Percentiles rank a stretch among this genome's conserved stretches.
These are phyloP conservation scores for Nasonia oneida DNA, from an alignment of 2,888 invertebrate species.

Conservation along the genomic window DNA sequence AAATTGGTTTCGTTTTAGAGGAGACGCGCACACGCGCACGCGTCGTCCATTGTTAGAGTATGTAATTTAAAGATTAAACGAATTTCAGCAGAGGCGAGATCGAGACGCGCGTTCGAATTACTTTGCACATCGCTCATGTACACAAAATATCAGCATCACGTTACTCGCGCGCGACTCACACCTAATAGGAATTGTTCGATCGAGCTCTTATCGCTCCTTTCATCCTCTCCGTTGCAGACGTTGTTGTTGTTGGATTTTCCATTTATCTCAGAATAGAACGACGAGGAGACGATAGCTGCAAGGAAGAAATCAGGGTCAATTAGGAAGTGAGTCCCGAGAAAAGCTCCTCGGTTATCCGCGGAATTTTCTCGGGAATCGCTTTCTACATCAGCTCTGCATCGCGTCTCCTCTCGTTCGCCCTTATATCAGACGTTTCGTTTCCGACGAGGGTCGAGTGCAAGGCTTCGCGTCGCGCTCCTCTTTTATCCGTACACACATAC, in stretches of 20 bases:
- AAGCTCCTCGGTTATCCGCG: background rate
- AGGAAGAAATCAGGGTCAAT: constrained; percentile 46
- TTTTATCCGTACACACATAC: background rate
- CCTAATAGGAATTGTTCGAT: background rate
- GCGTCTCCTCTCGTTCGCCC: constrained; percentile 4
- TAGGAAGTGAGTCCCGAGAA: constrained; percentile 34
- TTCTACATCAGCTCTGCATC: constrained; percentile 31
- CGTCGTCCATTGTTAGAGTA: constrained; percentile 43
- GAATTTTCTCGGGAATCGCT: background rate
- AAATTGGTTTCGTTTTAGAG: constrained; percentile 32
- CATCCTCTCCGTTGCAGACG: background rate
- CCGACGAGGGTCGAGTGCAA: background rate
- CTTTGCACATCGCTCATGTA: background rate
- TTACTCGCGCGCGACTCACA: background rate
- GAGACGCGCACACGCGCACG: constrained; percentile 9
- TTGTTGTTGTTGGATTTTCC: background rate
- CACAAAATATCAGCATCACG: background rate
- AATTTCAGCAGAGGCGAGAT: too few species aligned
- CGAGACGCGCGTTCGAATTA: background rate
- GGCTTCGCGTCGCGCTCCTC: constrained; percentile 3
- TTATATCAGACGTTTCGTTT: background rate
- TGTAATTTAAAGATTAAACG: background rate
- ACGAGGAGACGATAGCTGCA: background rate
- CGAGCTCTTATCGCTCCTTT: background rate
- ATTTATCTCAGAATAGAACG: background rate